phyloP scores from a whole-genome alignment of 2,888 invertebrate species.

The Drosophila villosipedis region DNA sequence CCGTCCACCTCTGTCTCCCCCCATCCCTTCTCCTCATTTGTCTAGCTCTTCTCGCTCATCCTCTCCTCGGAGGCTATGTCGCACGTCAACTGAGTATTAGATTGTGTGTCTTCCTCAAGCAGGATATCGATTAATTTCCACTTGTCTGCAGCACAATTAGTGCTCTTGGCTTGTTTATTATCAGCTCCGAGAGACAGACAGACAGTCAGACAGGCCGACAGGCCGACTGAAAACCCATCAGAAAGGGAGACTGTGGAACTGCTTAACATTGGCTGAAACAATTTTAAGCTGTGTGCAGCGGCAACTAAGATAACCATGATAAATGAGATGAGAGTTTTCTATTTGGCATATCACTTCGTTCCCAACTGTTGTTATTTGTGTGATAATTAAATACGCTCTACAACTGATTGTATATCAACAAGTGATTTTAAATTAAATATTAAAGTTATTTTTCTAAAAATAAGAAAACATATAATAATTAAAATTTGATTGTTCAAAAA shows the following conservation, averaged over 20 bases:
- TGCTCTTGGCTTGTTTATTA: conserved; percentile 70
- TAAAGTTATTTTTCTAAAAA: not conserved
- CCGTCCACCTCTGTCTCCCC: not conserved
- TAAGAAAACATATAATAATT: not conserved
- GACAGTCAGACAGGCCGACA: conserved; percentile 1
- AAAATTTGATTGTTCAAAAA: not conserved
- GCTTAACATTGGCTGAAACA: conserved; percentile 30
- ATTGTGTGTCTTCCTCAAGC: conserved; percentile 56
- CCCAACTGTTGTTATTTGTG: not conserved
- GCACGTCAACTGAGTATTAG: conserved; percentile 43
- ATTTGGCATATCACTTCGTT: conserved; percentile 2
- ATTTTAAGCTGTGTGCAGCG: conserved; percentile 54
- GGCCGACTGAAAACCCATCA: conserved; percentile 9
- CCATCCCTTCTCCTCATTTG: rapidly evolving
- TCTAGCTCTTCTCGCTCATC: too few relatives aligned
- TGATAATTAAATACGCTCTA: conserved; percentile 21
- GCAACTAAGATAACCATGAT: conserved; percentile 41
- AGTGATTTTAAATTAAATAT: not conserved
- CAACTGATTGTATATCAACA: conserved; percentile 7
- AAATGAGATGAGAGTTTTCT: conserved; percentile 51
- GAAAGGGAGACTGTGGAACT: not conserved
- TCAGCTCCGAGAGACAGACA: conserved; percentile 32
- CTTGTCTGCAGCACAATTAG: conserved; percentile 75
- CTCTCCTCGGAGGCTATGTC: conserved; percentile 8
- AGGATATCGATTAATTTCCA: conserved; percentile 81